These are phyloP conservation scores for Microcebus murinus DNA, from an alignment of 2,113 vertebrate species.

Conservation along the genomic window DNA sequence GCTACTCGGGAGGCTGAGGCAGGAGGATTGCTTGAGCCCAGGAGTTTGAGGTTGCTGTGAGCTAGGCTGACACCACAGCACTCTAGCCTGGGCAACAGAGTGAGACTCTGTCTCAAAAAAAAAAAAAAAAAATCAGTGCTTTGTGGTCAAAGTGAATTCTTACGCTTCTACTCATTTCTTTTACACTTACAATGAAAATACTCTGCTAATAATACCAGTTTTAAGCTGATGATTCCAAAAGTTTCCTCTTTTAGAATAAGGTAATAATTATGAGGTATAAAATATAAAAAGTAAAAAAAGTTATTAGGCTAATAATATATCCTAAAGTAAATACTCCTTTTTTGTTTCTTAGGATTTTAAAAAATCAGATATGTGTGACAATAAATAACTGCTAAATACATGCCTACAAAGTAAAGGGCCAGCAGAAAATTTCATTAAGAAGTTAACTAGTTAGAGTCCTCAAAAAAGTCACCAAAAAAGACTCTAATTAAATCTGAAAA, in stretches of 20 bases:
- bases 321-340: slow-evolving; percentile 9
- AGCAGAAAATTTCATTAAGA: not conserved
- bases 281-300: not conserved
- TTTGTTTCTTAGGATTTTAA: not conserved
- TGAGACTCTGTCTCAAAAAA: too few relatives aligned
- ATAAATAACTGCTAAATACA: not conserved
- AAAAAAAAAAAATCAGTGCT: not conserved
- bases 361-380: not conserved
- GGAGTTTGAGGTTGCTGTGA: too few relatives aligned
- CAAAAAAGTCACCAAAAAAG: not conserved
- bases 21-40: too few relatives aligned
- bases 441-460: not conserved
- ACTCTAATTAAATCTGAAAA: slow-evolving; percentile 31
- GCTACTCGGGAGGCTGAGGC: too few relatives aligned
- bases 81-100: too few relatives aligned
- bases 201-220: not conserved
- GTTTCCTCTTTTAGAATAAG: slow-evolving; percentile 29
- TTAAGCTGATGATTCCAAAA: not conserved
- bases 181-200: not conserved
- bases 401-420: not conserved
- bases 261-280: not conserved
- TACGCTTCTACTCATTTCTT: not conserved
- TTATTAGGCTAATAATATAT: not conserved
- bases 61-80: too few relatives aligned
- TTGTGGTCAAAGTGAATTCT: not conserved